Percentiles rank a stretch among this genome's conserved stretches.
phyloP scores from a whole-genome alignment of 2,888 invertebrate genomes.

The Apamea epomidion region DNA sequence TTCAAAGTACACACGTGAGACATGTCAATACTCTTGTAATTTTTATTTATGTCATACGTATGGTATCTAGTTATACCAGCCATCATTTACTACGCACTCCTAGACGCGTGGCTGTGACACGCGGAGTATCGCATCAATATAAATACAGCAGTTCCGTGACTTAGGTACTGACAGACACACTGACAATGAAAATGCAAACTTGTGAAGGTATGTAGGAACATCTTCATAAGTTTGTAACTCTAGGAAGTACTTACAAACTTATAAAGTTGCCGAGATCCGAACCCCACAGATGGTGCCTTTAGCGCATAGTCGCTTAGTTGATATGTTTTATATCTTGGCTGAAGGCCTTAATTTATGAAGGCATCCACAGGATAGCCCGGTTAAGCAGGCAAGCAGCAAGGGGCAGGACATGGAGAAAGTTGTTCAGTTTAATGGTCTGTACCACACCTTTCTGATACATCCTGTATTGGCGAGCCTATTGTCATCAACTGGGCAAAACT shows the following conservation, averaged over 20 bases:
- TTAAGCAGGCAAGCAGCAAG: no score
- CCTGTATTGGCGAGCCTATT: no score
- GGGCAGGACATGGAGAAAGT: no score
- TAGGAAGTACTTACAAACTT: neutral
- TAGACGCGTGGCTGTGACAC: constrained; percentile 38
- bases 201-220: neutral
- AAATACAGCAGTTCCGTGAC: constrained; percentile 5
- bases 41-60: constrained; percentile 15
- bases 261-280: no score
- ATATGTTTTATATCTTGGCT: no score
- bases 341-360: no score
- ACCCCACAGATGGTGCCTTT: no score
- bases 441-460: no score
- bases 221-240: neutral
- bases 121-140: constrained; percentile 13
- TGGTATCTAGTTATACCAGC: constrained; percentile 29
- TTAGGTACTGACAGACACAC: constrained; percentile 10
- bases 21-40: constrained; percentile 15
- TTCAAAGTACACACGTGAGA: neutral
- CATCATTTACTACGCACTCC: constrained; percentile 43
- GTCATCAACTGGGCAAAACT: no score
- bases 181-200: neutral
- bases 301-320: no score
- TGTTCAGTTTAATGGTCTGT: no score
- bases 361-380: no score